These are phyloP conservation scores for Corydoras maculifer DNA, from an alignment of 2,113 vertebrate genomes.

Conservation along the genomic window DNA sequence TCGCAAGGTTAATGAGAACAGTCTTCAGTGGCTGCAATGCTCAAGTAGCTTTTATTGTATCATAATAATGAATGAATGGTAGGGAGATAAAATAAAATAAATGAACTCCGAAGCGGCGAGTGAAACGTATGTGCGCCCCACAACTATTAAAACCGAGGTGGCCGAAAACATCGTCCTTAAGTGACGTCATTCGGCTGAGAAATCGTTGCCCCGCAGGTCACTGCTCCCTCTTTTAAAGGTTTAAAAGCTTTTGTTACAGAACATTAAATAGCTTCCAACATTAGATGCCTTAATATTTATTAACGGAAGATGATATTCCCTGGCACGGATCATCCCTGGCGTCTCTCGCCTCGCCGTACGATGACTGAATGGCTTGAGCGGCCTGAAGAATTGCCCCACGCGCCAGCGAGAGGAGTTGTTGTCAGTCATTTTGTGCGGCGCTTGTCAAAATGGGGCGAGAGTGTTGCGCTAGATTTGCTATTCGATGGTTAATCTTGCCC, in stretches of 20 bases:
- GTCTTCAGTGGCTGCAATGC: slow-evolving; percentile 70
- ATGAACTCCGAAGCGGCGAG: slow-evolving; percentile 71
- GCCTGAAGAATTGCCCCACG: neutral
- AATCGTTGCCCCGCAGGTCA: slow-evolving; percentile 71
- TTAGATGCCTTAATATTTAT: slow-evolving; percentile 55
- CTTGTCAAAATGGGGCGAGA: slow-evolving; percentile 23
- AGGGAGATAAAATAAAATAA: slow-evolving; percentile 76
- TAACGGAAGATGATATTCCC: slow-evolving; percentile 41
- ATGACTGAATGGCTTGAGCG: neutral
- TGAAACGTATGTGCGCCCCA: slow-evolving; percentile 59
- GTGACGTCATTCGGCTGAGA: slow-evolving; percentile 69
- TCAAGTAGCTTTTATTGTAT: slow-evolving; percentile 80
- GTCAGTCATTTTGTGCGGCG: slow-evolving; percentile 7
- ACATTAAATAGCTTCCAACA: slow-evolving; percentile 69
- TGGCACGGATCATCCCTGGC: slow-evolving; percentile 12
- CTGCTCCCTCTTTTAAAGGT: slow-evolving; percentile 60
- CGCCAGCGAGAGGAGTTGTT: neutral
- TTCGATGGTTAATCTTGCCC: slow-evolving; percentile 23
- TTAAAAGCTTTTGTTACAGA: slow-evolving; percentile 66
- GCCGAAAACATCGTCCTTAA: slow-evolving; percentile 46
- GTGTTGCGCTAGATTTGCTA: slow-evolving; percentile 8
- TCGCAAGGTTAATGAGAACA: slow-evolving; percentile 77
- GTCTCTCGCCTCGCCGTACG: slow-evolving; percentile 1
- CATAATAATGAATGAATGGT: slow-evolving; percentile 75
- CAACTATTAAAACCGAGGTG: slow-evolving; percentile 41